Conservation (phyloP, 2,888 invertebrate genomes). For the Sarcophaga variegata region DNA sequence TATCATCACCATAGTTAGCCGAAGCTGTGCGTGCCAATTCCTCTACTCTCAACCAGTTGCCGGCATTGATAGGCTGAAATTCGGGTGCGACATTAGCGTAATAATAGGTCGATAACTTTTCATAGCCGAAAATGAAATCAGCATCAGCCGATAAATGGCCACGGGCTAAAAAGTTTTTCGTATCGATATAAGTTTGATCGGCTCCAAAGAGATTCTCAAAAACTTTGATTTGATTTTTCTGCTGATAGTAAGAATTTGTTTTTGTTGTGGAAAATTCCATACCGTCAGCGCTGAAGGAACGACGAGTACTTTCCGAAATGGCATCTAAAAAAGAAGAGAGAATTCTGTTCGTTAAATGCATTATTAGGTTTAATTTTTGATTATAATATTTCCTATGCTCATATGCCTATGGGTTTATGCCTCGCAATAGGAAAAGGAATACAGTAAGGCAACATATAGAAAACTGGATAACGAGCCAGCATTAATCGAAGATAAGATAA, state of each 20-base stretch:
- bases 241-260: slow-evolving; percentile 75
- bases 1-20: slow-evolving; percentile 75
- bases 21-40: slow-evolving; percentile 80
- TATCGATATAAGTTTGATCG: slow-evolving; percentile 76
- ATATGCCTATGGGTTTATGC: no score
- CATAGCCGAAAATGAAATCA: slow-evolving; percentile 82
- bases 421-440: no score
- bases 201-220: slow-evolving; percentile 78
- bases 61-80: slow-evolving; percentile 83
- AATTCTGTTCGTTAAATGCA: no score
- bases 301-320: slow-evolving; percentile 74
- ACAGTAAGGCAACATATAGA: no score
- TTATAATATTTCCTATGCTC: no score
- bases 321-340: slow-evolving; percentile 49
- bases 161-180: slow-evolving; percentile 79
- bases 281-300: slow-evolving; percentile 78
- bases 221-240: slow-evolving; percentile 76
- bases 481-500: no score
- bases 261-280: slow-evolving; percentile 73
- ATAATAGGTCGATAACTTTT: slow-evolving; percentile 83
- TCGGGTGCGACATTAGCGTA: slow-evolving; percentile 83
- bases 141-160: slow-evolving; percentile 83
- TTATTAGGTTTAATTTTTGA: slow-evolving; percentile 27
- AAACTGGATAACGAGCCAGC: no score
- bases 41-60: slow-evolving; percentile 83